These are phyloP conservation scores for Helostoma temminkii DNA, from an alignment of 2,797 vertebrate genomes.

Conservation along the genomic window DNA sequence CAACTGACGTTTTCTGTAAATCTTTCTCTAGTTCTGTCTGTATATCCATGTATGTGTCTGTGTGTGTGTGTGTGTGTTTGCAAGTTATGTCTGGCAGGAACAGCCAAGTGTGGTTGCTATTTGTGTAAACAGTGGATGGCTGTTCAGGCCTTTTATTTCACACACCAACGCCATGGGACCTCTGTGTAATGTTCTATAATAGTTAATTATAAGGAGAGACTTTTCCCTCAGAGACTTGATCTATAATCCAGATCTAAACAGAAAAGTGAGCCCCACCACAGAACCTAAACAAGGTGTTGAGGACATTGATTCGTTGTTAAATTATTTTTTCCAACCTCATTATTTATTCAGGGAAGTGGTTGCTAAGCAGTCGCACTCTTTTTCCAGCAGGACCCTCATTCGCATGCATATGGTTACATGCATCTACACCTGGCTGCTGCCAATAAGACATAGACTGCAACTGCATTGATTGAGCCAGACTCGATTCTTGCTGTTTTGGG, in stretches of 20 bases:
- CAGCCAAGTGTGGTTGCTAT: conserved; percentile 69
- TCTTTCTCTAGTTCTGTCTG: conserved; percentile 6
- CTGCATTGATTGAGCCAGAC: background rate
- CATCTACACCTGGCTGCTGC: conserved; percentile 41
- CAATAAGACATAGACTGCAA: conserved; percentile 8
- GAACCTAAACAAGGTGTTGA: conserved; percentile 61
- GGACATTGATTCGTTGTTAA: conserved; percentile 55
- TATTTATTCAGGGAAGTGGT: conserved; percentile 55
- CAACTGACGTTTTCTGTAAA: conserved; percentile 40
- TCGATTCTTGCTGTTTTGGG: too few species aligned
- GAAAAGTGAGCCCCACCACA: conserved; percentile 54
- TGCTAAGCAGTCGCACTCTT: conserved; percentile 17
- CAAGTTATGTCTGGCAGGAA: conserved; percentile 36
- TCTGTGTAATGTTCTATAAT: conserved; percentile 67
- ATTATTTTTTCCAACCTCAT: conserved; percentile 54
- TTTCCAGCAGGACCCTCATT: conserved; percentile 25
- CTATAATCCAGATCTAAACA: conserved; percentile 70
- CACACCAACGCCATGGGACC: conserved; percentile 66
- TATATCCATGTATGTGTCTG: conserved; percentile 18
- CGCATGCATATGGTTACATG: conserved; percentile 22
- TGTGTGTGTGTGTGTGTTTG: conserved; percentile 16
- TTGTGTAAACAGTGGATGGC: conserved; percentile 72
- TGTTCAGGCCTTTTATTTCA: conserved; percentile 70
- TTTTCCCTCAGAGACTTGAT: conserved; percentile 51
- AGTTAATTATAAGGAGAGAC: conserved; percentile 71